Conservation (phyloP, 23 tunicate genomes). For the Oikopleura dioica region DNA sequence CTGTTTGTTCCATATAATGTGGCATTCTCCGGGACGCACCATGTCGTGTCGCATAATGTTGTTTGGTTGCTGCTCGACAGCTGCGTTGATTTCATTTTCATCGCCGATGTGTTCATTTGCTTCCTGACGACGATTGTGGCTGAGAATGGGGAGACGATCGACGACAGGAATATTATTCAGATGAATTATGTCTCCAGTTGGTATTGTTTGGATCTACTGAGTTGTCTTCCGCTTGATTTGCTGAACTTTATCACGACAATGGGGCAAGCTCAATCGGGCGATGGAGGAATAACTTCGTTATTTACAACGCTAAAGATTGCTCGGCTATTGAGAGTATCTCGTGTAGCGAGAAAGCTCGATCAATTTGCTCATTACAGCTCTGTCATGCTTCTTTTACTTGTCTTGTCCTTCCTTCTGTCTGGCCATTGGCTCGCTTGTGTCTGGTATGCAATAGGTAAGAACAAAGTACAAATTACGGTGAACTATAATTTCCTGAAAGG, state of each 20-base stretch:
- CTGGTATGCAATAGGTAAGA: slow-evolving; percentile 3
- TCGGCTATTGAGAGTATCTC: background rate
- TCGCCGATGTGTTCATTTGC: slow-evolving; percentile 14
- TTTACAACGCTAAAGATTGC: background rate
- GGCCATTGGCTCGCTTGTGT: slow-evolving; percentile 6
- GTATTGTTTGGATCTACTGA: background rate
- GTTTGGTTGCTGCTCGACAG: background rate
- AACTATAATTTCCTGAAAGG: background rate
- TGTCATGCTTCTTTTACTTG: background rate
- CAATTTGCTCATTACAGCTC: background rate
- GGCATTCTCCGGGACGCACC: background rate
- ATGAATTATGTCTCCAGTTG: slow-evolving; percentile 5
- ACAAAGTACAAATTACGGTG: background rate
- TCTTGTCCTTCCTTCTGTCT: background rate
- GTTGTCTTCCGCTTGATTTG: background rate
- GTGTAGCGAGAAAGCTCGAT: slow-evolving; percentile 3
- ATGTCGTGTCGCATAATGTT: background rate
- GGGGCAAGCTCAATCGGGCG: background rate
- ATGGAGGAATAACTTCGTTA: slow-evolving; percentile 3
- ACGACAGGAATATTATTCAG: background rate
- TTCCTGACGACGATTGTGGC: slow-evolving; percentile 2
- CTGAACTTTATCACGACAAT: slow-evolving; percentile 4
- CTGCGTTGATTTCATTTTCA: slow-evolving; percentile 7
- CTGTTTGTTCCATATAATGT: background rate
- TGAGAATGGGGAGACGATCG: background rate